These are phyloP conservation scores for Pecten maximus DNA, from an alignment of 2,888 invertebrate species.

Conservation along the genomic window DNA sequence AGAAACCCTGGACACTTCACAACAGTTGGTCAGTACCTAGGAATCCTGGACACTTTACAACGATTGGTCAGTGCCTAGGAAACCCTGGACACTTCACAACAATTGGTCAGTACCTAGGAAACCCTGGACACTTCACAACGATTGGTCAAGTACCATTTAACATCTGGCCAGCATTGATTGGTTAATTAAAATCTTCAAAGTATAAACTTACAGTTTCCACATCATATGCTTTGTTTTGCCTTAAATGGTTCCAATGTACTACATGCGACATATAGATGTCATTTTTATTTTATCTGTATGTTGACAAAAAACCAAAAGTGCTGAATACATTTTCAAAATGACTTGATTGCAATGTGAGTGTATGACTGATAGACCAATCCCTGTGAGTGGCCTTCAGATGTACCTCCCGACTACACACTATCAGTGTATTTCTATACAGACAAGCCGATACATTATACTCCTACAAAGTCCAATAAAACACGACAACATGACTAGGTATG, in stretches of 20 bases:
- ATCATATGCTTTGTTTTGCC: no score
- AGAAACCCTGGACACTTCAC: not conserved
- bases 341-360: not conserved
- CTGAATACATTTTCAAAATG: not conserved
- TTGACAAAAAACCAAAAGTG: not conserved
- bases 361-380: not conserved
- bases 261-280: no score
- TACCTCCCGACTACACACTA: not conserved
- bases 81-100: not conserved
- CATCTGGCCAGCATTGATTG: no score
- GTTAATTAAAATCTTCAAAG: no score
- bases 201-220: no score
- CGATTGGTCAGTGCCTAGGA: not conserved
- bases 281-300: no score
- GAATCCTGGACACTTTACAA: not conserved
- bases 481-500: not conserved
- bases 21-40: not conserved
- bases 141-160: not conserved
- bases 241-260: no score
- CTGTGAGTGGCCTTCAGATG: not conserved
- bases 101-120: not conserved
- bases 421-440: not conserved
- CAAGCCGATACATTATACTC: not conserved
- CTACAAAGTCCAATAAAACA: not conserved
- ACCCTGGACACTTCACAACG: not conserved